Evolutionary conservation across 23 tunicate species (phyloP).

Genomic region (Clavelina lepadiformis): DNA sequence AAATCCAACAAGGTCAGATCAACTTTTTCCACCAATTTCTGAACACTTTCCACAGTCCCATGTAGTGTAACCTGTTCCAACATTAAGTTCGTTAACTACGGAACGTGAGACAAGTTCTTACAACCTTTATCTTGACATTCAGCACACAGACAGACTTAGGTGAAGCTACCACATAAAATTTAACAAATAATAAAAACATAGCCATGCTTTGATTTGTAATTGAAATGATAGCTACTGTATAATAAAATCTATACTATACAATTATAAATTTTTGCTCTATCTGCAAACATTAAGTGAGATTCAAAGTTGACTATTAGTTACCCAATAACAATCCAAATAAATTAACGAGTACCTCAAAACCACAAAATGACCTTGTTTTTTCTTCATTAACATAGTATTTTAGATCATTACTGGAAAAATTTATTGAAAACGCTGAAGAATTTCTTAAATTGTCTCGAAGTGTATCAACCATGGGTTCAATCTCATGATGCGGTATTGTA

Average conservation of each 20-base stretch:
- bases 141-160: too few species aligned
- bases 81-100: not conserved
- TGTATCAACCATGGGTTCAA: slow-evolving; percentile 40
- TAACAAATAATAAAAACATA: too few species aligned
- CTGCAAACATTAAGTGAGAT: too few species aligned
- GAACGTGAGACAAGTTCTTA: too few species aligned
- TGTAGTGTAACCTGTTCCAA: not conserved
- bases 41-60: not conserved
- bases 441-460: slow-evolving; percentile 6
- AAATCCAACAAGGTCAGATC: slow-evolving; percentile 9
- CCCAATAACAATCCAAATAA: too few species aligned
- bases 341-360: slow-evolving; percentile 48
- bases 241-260: too few species aligned
- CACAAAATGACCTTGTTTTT: slow-evolving; percentile 44
- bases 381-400: slow-evolving; percentile 49
- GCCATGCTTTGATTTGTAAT: too few species aligned
- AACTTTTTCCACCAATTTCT: slow-evolving; percentile 5
- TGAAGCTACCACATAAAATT: too few species aligned
- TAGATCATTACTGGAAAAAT: slow-evolving; percentile 5
- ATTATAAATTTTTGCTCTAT: too few species aligned
- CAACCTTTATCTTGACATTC: too few species aligned
- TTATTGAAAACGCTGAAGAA: not conserved
- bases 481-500: slow-evolving; percentile 42
- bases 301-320: too few species aligned
- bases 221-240: too few species aligned